phyloP scores from a whole-genome alignment of 2,797 vertebrate species.

The Smutsia gigantea region DNA sequence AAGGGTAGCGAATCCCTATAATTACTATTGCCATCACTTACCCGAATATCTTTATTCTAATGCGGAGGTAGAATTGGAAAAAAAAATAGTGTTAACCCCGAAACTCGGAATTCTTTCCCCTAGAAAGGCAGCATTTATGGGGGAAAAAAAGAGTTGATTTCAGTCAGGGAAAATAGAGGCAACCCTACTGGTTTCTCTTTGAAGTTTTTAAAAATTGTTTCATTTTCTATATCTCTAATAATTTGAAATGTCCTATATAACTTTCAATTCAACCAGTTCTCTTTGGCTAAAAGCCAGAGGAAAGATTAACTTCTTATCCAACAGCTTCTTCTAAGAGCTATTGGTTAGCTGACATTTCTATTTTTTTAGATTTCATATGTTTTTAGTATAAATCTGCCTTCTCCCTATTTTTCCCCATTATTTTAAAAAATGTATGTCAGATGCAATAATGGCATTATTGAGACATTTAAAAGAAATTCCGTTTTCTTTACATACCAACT shows the following conservation, averaged over 20 bases:
- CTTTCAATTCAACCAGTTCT: not conserved
- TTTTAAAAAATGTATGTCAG: not conserved
- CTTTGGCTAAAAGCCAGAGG: not conserved
- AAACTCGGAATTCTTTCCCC: not conserved
- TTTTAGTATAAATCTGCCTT: not conserved
- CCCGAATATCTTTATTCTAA: slow-evolving; percentile 16
- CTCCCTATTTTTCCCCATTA: not conserved
- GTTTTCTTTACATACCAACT: not conserved
- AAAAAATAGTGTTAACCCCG: not conserved
- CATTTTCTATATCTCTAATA: not conserved
- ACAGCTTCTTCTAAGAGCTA: not conserved
- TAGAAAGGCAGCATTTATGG: not conserved
- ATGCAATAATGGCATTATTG: not conserved
- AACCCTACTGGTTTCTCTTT: not conserved
- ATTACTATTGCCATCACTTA: not conserved
- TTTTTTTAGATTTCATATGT: not conserved
- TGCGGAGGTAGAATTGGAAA: not conserved
- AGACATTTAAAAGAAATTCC: not conserved
- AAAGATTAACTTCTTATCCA: not conserved
- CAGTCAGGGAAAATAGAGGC: not conserved
- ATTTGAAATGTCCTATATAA: not conserved
- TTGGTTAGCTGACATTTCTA: not conserved
- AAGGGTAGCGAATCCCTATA: not conserved
- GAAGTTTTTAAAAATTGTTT: not conserved
- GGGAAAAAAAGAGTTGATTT: not conserved